phyloP scores from a whole-genome alignment of 2,113 vertebrate species.

The Oryctolagus cuniculus region DNA sequence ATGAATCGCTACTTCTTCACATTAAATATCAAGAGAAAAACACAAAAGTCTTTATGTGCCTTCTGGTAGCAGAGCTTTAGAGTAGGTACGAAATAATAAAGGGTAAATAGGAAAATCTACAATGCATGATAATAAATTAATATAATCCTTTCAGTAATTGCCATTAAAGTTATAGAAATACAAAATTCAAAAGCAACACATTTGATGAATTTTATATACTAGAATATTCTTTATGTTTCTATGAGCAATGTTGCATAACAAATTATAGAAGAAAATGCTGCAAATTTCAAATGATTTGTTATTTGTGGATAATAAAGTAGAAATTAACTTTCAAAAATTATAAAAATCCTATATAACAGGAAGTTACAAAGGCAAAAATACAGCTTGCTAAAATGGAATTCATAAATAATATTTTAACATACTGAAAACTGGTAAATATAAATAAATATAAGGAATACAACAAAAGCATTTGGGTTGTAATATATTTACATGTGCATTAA shows the following conservation, averaged over 20 bases:
- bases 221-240: neutral
- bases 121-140: neutral
- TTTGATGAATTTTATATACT: neutral
- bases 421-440: neutral
- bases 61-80: no score
- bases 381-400: neutral
- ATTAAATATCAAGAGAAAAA: no score
- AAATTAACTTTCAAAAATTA: neutral
- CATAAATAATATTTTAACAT: neutral
- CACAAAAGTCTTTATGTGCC: no score
- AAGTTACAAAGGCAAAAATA: neutral
- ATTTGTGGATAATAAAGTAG: neutral
- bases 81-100: no score
- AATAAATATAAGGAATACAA: neutral
- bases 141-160: neutral
- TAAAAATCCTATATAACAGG: neutral
- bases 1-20: no score
- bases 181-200: neutral
- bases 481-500: neutral
- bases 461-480: neutral
- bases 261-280: no score
- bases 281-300: neutral
- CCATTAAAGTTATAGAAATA: no score
- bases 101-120: neutral
- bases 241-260: neutral